Evolutionary conservation across 2,888 invertebrate genomes (phyloP), one percentile per base, ranked within the genome.

Genomic region (Hypomecis atomaria): DNA sequence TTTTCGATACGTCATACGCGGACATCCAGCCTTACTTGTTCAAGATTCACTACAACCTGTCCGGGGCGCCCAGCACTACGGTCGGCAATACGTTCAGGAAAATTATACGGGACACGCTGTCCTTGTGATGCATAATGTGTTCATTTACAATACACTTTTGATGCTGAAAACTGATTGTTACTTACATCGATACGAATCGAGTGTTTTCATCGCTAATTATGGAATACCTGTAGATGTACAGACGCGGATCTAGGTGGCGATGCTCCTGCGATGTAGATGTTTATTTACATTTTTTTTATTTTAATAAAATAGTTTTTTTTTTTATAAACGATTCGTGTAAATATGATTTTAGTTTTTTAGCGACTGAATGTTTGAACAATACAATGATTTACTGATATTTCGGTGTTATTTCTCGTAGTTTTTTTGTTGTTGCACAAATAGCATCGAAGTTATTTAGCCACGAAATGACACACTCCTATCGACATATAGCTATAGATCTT

Each of bases 1-100:
- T 99, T 74, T 99, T 99, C 87, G 99, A 99, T 88, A 98, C 98
- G 13, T 95, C 96, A 40, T 98, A 96, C 90, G 92, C 95, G 0
- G 99, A 99, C 87, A 96, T 99, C 59, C 99, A 99, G 89, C 99
- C 99, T 59, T 99, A 99, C 91, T 94, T 99, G 73, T 99, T 98
- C 92, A 98, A 98, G 93, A 95, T 99, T 81, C 95, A 96, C 74
- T 97, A 96, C 86, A 96, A 96, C 65, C 94, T 97, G 65, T 95
- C 96, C 45, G 97, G 96, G 62, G 96, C 97, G 60, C 94, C 96
- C 63, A 95, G 95, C 71, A 94, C 96, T 4, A 96, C 98, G 1
- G 96, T 98, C 77, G 96, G 97, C 53, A 96, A 96, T 79, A 97
- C 98, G 5, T 96, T 98, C 94, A 96, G 97, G 80, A 98, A 98